Evolutionary conservation across 2,797 vertebrate genomes (phyloP), one percentile per base, ranked within the genome.

Genomic region (Diglossa cyanea): DNA sequence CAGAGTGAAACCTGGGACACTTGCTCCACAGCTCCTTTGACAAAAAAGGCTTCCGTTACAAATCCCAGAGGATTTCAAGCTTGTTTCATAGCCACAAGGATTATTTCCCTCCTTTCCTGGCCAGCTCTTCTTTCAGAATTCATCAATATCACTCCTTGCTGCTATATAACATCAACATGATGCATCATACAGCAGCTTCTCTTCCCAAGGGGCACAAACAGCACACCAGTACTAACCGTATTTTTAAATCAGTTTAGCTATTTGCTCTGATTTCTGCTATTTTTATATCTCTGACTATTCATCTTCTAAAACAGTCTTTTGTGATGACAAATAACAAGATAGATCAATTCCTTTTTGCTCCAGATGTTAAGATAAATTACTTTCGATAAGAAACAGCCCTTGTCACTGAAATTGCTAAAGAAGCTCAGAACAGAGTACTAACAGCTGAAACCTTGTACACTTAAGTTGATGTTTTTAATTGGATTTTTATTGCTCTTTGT

Each of bases 1-100:
- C 83, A 91, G 55, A 84, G 88, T 63, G 74, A 90, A 94, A 96
- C 96, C 94, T 78, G 80, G 91, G 96, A 96, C 94, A 84, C 79
- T 35, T 57, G 87, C 85, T 91, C 89, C 51, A 76, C 50, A 23
- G 93, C 93, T 91, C 82, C 87, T 91, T 63, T 47, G 87, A 96
- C 91, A 80, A 94, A 95, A 95, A 92, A 77, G 78, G 75, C 77
- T 95, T 95, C 90, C 61, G 42, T 74, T 95, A 94, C 91, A 95
- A 89, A 88, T 72, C 93, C 93, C 90, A 0, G 7, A 60, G 87
- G 95, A 95, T 90, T 94, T 91, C 67, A 61, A 76, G 82, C 81
- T 79, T 67, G 85, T 90, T 96, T 93, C 82, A 79, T 62, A 93
- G 86, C 76, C 87, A 91, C 91, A 84, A 91, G 79, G 93, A 96